Percentiles rank a stretch among this genome's conserved stretches.
Conservation (phyloP, 2,888 invertebrate species). For the Cheilosia variabilis region DNA sequence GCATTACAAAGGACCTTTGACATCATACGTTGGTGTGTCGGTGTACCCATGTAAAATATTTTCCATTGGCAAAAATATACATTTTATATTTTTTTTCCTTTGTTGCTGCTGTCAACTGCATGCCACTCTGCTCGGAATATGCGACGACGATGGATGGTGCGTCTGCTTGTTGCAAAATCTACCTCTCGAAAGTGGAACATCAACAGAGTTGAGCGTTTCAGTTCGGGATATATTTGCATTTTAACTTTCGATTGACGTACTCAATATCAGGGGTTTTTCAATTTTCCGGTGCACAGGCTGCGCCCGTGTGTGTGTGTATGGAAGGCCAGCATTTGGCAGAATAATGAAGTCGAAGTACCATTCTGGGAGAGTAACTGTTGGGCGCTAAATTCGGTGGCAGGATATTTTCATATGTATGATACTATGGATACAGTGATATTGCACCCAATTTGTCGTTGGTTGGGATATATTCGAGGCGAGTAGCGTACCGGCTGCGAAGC, state of each 20-base stretch:
- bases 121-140: conserved; percentile 6
- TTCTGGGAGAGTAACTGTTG: conserved; percentile 15
- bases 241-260: conserved; percentile 64
- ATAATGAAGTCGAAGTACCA: conserved; percentile 57
- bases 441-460: conserved; percentile 14
- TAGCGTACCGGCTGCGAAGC: background rate
- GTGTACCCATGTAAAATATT: conserved; percentile 12
- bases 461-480: background rate
- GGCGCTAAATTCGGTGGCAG: conserved; percentile 27
- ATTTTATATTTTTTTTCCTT: conserved; percentile 13
- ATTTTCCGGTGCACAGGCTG: conserved; percentile 25
- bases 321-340: conserved; percentile 5
- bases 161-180: background rate
- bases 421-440: conserved; percentile 21
- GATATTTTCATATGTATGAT: conserved; percentile 1
- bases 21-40: conserved; percentile 28
- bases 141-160: conserved; percentile 13
- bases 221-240: conserved; percentile 47
- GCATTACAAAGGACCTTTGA: conserved; percentile 27
- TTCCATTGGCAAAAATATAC: conserved; percentile 19
- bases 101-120: conserved; percentile 56
- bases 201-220: conserved; percentile 31
- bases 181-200: background rate
- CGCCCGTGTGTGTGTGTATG: background rate
- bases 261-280: conserved; percentile 59